Conservation (phyloP, 2,113 vertebrate species). For the Elaphurus davidianus region DNA sequence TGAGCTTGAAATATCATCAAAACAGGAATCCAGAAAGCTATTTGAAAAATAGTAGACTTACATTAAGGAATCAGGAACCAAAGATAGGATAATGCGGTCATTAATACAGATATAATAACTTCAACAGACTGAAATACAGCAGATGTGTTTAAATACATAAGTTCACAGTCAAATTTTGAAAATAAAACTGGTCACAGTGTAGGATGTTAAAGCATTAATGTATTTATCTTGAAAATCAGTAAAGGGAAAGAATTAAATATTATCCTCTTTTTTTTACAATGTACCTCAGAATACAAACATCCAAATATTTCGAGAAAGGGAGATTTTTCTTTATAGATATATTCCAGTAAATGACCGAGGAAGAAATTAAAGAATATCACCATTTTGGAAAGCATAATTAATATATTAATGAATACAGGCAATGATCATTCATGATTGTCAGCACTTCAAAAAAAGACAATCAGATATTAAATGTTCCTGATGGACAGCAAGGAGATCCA, state of each 20-base stretch:
- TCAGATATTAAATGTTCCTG: neutral
- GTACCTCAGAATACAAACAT: neutral
- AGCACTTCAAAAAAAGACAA: neutral
- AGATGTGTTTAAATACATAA: neutral
- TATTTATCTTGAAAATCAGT: neutral
- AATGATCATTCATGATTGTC: neutral
- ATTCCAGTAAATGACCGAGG: neutral
- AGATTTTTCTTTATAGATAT: neutral
- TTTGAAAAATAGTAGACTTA: neutral
- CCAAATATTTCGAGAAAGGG: neutral
- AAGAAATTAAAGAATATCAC: neutral
- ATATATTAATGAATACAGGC: neutral
- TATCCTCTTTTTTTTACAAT: neutral
- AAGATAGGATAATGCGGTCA: neutral
- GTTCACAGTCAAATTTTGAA: neutral
- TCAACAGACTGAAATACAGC: neutral
- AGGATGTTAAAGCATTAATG: neutral
- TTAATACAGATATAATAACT: neutral
- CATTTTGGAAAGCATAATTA: neutral
- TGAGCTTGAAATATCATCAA: neutral
- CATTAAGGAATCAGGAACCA: neutral
- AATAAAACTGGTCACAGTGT: neutral
- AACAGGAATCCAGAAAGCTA: neutral
- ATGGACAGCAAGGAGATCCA: neutral
- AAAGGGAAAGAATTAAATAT: neutral